Evolutionary conservation across 2,888 invertebrate genomes (phyloP), one percentile per base, ranked within the genome.

Genomic region (Strigamia transsilvanica): DNA sequence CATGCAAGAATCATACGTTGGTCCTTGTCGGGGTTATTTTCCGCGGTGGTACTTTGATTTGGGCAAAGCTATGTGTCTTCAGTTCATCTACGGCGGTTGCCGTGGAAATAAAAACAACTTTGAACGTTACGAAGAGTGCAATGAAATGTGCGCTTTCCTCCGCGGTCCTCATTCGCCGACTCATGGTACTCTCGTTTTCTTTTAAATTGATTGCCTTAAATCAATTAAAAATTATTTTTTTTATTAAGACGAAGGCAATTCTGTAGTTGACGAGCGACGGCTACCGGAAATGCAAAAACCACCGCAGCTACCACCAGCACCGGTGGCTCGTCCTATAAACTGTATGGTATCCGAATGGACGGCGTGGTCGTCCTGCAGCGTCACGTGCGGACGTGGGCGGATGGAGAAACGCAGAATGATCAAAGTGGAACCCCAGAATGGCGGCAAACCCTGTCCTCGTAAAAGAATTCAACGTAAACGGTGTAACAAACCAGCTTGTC

Each of bases 61-160:
- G 34, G 87, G 90, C 32, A 90, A 90, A 51, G 91, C 91, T 32
- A 90, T 90, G 38, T 98, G 98, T 87, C 92, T 92, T 85, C 91
- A 94, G 6, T 98, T 98, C 88, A 91, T 91, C 82, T 98, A 93
- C 89, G 93, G 93, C 32, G 97, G 97, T 56, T 98, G 98, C 87
- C 93, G 94, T 79, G 95, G 94, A 0, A 97, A 96, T 87, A 91
- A 91, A 66, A 98, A 98, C 88, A 95, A 95, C 87, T 98, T 97
- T 88, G 91, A 91, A 82, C 92, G 92, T 0, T 90, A 92, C 82
- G 91, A 92, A 82, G 91, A 91, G 77, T 96, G 96, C 86, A 90
- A 91, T 83, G 89, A 89, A 27, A 90, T 91, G 13, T 95, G 94
- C 41, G 32, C 51, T 10, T 34, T 81, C 6, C 80, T 80, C 12